Conservation (phyloP, 30 jellyfish, hydroid and myxozoan genomes). For the Cassiopea andromeda region DNA sequence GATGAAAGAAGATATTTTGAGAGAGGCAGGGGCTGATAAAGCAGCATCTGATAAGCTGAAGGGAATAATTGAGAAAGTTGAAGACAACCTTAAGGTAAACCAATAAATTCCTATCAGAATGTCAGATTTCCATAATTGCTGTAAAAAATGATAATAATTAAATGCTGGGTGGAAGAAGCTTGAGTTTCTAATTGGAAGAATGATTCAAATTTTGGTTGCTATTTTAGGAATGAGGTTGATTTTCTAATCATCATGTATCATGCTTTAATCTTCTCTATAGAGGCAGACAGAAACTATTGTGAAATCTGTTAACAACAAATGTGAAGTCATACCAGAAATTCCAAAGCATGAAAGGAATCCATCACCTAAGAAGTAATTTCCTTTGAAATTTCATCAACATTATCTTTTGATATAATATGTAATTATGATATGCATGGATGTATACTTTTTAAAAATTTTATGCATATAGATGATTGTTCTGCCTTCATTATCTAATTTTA, state of each 20-base stretch:
- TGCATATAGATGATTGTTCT: no score
- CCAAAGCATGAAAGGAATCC: constrained; percentile 3
- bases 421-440: no score
- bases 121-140: no score
- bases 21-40: constrained; percentile 51
- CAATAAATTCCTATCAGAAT: not conserved
- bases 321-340: constrained; percentile 15
- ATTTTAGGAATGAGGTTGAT: no score
- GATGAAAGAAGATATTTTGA: constrained; percentile 66
- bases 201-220: no score
- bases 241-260: no score
- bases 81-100: constrained; percentile 52
- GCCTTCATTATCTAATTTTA: no score
- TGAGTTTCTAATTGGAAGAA: no score
- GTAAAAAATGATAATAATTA: no score
- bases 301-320: constrained; percentile 57
- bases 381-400: not conserved
- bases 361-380: constrained; percentile 6
- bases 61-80: constrained; percentile 71
- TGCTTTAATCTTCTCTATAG: not conserved
- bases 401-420: not conserved
- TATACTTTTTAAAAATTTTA: no score
- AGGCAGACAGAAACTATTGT: constrained; percentile 68
- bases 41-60: constrained; percentile 31
- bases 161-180: no score